Evolutionary conservation across 2,113 vertebrate species (phyloP), one percentile per base, ranked within the genome.

Genomic region (Gorsachius goisagi): DNA sequence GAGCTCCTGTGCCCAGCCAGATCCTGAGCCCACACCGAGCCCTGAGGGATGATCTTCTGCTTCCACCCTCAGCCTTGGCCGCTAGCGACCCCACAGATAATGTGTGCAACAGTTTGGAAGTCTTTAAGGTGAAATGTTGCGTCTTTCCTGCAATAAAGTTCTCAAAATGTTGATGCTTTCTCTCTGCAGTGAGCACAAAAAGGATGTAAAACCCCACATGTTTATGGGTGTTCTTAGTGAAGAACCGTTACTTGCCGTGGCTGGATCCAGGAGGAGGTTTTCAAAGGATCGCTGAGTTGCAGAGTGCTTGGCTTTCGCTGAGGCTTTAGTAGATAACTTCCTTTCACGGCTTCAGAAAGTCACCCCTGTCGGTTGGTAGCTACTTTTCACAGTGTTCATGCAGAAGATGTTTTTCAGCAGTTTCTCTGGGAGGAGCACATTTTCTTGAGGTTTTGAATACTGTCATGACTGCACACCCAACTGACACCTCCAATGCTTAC

Each of bases 321-420:
- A 50, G 55, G 68, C 73, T 74, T 74, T 49, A n/a, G 44, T 8
- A 74, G 63, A 32, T 45, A 67, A 55, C 41, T 53, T 80, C 62
- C 50, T 94, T 56, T 26, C 33, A 9, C 32, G 41, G 55, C 78
- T 90, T 59, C 50, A 20, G 27, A 71, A 80, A 63, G 27, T 18
- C 62, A 11, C 2, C 17, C 58, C 19, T 0, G 0, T 55, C 39
- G 49, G 21, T 1, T 2, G 0, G 52, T 49, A 52, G 37, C 64
- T 78, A 56, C 68, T 24, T 94, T 85, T 89, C 80, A 75, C 32
- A 26, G 1, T 30, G 9, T 63, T 67, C 5, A 3, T 14, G 33
- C 8, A 45, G 73, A 81, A 44, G 35, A 7, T n/a, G 63, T 58
- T 90, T 66, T 37, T 18, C 37, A 89, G 47, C 41, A 41, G 32